Percentiles rank a stretch among this genome's conserved stretches.
Conservation (phyloP, 2,797 vertebrate genomes). For the Pipistrellus pipistrellus region DNA sequence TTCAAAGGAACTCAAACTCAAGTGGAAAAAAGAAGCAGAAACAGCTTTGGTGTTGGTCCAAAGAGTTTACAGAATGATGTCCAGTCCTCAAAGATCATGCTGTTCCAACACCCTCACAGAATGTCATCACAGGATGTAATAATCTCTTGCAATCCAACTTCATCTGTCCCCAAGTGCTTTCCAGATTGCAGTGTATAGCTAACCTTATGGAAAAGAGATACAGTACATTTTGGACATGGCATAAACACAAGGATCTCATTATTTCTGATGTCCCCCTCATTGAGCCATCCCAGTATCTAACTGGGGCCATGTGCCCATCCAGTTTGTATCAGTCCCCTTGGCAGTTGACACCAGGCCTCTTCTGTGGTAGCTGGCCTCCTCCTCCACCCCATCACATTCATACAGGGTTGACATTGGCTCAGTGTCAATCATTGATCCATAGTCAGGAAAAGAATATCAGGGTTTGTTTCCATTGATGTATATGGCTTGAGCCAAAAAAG, state of each 20-base stretch:
- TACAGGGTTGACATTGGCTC: background rate
- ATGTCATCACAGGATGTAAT: background rate
- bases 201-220: background rate
- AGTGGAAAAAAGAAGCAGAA: background rate
- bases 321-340: background rate
- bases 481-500: background rate
- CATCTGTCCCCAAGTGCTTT: background rate
- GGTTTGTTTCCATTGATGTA: background rate
- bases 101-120: background rate
- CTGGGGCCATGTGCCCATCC: background rate
- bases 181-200: background rate
- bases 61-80: background rate
- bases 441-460: background rate
- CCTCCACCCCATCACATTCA: background rate
- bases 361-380: background rate
- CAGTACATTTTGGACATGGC: background rate
- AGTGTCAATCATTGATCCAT: background rate
- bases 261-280: background rate
- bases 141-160: background rate
- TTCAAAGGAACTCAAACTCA: background rate
- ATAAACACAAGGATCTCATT: background rate
- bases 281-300: background rate
- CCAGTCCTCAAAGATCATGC: background rate
- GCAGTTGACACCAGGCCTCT: background rate
- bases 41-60: background rate